Percentiles rank a stretch among this genome's conserved stretches.
Evolutionary conservation across 92 coral and sea anemone genomes (phyloP).

Genomic region (Blastomussa wellsi): DNA sequence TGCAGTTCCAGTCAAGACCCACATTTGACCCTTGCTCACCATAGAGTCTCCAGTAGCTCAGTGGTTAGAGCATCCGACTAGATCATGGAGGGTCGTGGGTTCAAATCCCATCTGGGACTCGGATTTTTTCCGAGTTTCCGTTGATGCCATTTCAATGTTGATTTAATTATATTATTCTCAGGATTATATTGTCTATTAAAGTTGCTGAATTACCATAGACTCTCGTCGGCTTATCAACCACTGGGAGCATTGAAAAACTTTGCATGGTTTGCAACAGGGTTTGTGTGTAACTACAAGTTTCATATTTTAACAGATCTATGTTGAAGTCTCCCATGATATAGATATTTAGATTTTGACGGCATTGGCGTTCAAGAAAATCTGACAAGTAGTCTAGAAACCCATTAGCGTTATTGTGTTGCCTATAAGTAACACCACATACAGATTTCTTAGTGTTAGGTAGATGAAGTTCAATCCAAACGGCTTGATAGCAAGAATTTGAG

Average conservation of each 20-base stretch:
- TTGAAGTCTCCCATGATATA: too few relatives aligned
- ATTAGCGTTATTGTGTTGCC: constrained; percentile 65
- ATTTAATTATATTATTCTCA: too few relatives aligned
- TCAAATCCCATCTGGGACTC: too few relatives aligned
- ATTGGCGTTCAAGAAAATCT: constrained; percentile 31
- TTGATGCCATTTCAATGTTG: too few relatives aligned
- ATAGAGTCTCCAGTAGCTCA: too few relatives aligned
- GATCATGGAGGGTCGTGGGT: too few relatives aligned
- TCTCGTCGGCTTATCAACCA: constrained; percentile 60
- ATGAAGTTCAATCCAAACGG: constrained; percentile 60
- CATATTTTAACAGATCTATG: constrained; percentile 39
- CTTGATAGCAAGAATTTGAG: constrained; percentile 60
- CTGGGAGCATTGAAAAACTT: constrained; percentile 47
- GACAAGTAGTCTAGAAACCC: constrained; percentile 41
- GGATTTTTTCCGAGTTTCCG: too few relatives aligned
- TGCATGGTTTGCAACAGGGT: constrained; percentile 29
- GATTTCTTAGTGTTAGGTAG: constrained; percentile 39
- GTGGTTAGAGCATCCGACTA: too few relatives aligned
- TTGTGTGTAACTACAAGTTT: constrained; percentile 43
- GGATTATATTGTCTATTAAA: constrained; percentile 52
- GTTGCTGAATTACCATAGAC: constrained; percentile 52
- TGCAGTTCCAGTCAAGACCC: too few relatives aligned
- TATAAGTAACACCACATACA: constrained; percentile 51
- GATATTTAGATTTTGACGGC: constrained; percentile 27
- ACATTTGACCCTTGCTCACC: too few relatives aligned